Evolutionary conservation across 2,797 vertebrate genomes (phyloP).

Genomic region (Macropus fuliginosus): DNA sequence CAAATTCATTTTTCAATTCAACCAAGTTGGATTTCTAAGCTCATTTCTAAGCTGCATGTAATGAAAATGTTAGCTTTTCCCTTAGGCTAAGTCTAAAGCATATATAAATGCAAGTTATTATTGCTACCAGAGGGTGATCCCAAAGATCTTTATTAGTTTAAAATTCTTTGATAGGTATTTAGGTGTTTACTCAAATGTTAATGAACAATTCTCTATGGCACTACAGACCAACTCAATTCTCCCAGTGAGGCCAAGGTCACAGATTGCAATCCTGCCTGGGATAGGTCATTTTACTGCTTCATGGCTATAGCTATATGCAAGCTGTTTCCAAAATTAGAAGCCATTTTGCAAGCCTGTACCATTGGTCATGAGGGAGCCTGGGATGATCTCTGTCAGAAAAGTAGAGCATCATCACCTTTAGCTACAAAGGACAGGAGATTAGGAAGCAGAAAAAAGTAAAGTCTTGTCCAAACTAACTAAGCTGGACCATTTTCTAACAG

Average conservation of each 20-base stretch:
- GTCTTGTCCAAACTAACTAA: background rate
- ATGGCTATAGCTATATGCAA: background rate
- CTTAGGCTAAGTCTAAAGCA: background rate
- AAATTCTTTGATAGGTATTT: background rate
- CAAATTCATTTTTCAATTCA: conserved; percentile 50
- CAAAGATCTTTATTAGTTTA: background rate
- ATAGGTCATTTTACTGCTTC: background rate
- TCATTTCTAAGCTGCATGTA: conserved; percentile 34
- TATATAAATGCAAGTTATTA: background rate
- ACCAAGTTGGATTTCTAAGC: conserved; percentile 46
- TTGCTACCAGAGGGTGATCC: conserved; percentile 35
- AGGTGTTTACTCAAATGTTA: background rate
- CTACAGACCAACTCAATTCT: conserved; percentile 7
- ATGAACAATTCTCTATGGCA: conserved; percentile 1
- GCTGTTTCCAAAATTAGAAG: background rate
- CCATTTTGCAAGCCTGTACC: background rate
- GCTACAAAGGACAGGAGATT: background rate
- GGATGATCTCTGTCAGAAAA: background rate
- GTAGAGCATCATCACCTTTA: background rate
- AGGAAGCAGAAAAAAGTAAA: background rate
- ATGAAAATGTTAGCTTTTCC: conserved; percentile 2
- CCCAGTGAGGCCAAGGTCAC: background rate
- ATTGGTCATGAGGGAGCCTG: background rate
- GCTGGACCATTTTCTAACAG: background rate
- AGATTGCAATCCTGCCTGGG: background rate